Percentiles rank a stretch among this genome's conserved stretches.
phyloP scores from a whole-genome alignment of 2,888 invertebrate species.

The Melanostoma scalare region DNA sequence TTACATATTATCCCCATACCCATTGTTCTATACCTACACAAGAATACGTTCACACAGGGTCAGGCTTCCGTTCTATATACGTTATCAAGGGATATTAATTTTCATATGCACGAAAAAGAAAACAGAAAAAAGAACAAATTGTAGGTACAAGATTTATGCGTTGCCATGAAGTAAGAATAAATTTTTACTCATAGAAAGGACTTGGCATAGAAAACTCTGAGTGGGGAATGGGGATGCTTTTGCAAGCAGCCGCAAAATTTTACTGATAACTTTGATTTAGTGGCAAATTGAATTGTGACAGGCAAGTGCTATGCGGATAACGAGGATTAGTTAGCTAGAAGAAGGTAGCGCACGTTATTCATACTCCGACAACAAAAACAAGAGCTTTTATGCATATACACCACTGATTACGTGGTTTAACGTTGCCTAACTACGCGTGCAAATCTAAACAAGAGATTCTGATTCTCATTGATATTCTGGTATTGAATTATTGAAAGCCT shows the following conservation, averaged over 20 bases:
- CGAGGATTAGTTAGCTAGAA: slow-evolving; percentile 33
- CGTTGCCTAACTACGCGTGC: slow-evolving; percentile 3
- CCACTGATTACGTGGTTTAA: background rate
- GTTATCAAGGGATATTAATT: slow-evolving; percentile 10
- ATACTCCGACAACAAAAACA: background rate
- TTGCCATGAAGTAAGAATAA: slow-evolving; percentile 15
- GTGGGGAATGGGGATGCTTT: slow-evolving; percentile 4
- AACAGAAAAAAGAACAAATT: slow-evolving; percentile 2
- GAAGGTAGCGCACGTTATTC: slow-evolving; percentile 34
- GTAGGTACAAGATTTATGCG: slow-evolving; percentile 13
- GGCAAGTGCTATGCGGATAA: slow-evolving; percentile 2
- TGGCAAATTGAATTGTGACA: slow-evolving; percentile 33
- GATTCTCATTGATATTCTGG: slow-evolving; percentile 59
- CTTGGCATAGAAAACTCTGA: too few species aligned
- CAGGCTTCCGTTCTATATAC: background rate
- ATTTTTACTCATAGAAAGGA: background rate
- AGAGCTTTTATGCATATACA: too few species aligned
- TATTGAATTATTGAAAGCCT: slow-evolving; percentile 43
- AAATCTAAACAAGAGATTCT: slow-evolving; percentile 9
- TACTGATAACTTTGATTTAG: slow-evolving; percentile 61
- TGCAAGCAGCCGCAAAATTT: slow-evolving; percentile 38
- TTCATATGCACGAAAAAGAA: slow-evolving; percentile 1
- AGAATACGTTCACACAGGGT: background rate
- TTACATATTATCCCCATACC: slow-evolving; percentile 30
- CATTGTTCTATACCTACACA: background rate